Evolutionary conservation across 2,113 vertebrate species (phyloP).

Genomic region (Perca fluviatilis): DNA sequence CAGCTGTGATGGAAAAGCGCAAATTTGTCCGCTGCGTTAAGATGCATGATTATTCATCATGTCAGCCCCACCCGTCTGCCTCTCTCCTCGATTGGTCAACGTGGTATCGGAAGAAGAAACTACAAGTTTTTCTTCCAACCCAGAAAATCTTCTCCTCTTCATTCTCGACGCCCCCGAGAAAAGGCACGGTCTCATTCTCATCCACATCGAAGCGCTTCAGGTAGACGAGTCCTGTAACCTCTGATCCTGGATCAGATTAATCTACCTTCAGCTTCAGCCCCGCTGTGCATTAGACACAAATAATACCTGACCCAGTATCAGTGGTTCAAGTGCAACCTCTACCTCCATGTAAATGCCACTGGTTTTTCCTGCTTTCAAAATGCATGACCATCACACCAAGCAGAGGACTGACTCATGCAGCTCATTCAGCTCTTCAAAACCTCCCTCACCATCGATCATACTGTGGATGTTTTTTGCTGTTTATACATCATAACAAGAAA

Average conservation of each 20-base stretch:
- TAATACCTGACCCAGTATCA: slow-evolving; percentile 54
- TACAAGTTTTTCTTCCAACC: slow-evolving; percentile 56
- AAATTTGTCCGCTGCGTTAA: slow-evolving; percentile 78
- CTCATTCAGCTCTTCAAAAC: slow-evolving; percentile 56
- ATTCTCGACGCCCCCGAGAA: slow-evolving; percentile 33
- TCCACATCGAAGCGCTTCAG: slow-evolving; percentile 52
- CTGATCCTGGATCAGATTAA: slow-evolving; percentile 67
- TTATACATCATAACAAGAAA: neutral
- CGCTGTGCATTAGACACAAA: neutral
- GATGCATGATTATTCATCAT: slow-evolving; percentile 75
- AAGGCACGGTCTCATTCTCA: slow-evolving; percentile 57
- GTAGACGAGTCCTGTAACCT: slow-evolving; percentile 50
- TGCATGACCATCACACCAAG: slow-evolving; percentile 76
- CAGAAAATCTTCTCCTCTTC: slow-evolving; percentile 50
- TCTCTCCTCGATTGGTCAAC: slow-evolving; percentile 49
- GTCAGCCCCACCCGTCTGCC: slow-evolving; percentile 61
- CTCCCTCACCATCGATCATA: slow-evolving; percentile 61
- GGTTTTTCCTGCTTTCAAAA: slow-evolving; percentile 54
- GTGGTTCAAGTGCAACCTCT: slow-evolving; percentile 44
- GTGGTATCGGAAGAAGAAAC: slow-evolving; percentile 33
- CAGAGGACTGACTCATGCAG: slow-evolving; percentile 43
- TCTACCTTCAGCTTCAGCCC: neutral
- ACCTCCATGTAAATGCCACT: slow-evolving; percentile 17
- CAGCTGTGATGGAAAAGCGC: slow-evolving; percentile 71
- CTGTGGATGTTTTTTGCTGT: slow-evolving; percentile 35